These are phyloP conservation scores for Macrotis lagotis DNA, from an alignment of 2,113 vertebrate species.

Conservation along the genomic window DNA sequence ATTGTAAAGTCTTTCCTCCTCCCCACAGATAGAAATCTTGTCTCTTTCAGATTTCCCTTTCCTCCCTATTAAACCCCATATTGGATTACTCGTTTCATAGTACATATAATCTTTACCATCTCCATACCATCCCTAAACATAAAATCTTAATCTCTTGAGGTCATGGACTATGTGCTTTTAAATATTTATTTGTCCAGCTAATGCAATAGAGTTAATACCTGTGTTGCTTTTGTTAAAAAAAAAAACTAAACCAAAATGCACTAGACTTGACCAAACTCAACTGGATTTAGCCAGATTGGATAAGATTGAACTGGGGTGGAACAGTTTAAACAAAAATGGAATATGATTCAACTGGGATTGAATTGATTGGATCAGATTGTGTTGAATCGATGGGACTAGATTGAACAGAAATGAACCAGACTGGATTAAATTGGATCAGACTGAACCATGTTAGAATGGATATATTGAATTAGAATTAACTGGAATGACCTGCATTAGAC, in stretches of 20 bases:
- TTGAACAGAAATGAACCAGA: neutral
- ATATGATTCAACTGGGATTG: too few relatives aligned
- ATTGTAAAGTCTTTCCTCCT: neutral
- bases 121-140: neutral
- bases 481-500: neutral
- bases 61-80: neutral
- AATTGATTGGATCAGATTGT: too few relatives aligned
- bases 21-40: neutral
- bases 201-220: neutral
- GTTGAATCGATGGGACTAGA: too few relatives aligned
- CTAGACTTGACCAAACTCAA: neutral
- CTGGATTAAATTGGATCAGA: neutral
- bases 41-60: neutral
- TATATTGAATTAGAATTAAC: too few relatives aligned
- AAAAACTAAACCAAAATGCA: neutral
- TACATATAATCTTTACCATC: neutral
- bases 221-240: neutral
- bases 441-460: neutral
- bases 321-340: too few relatives aligned
- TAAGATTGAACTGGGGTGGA: neutral
- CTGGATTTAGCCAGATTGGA: too few relatives aligned
- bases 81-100: neutral
- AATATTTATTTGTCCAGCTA: neutral
- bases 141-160: neutral
- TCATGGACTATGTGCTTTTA: neutral